These are phyloP conservation scores for Drosophila navojoa DNA, from an alignment of 1,140 invertebrate species.

Conservation along the genomic window DNA sequence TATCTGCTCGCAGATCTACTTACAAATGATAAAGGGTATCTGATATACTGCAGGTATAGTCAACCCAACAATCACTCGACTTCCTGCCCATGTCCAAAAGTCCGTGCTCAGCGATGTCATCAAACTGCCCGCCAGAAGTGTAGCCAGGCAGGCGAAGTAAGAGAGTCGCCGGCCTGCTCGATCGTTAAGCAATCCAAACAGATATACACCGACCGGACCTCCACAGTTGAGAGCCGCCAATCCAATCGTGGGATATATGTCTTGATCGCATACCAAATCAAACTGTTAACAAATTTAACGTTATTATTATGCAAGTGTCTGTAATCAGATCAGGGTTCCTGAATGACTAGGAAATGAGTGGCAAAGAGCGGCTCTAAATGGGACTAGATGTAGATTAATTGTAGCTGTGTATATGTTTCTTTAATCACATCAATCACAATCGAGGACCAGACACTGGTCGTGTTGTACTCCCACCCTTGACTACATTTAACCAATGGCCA, in stretches of 20 bases:
- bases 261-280: constrained; percentile 92
- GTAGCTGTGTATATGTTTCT: not conserved
- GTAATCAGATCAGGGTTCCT: constrained; percentile 59
- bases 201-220: constrained; percentile 93
- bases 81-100: constrained; percentile 92
- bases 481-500: constrained; percentile 88
- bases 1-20: constrained; percentile 81
- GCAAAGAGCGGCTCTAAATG: constrained; percentile 57
- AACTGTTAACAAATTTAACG: constrained; percentile 86
- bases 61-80: constrained; percentile 91
- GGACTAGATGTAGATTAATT: constrained; percentile 2
- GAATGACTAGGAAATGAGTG: constrained; percentile 39
- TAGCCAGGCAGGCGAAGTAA: constrained; percentile 92
- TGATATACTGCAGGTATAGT: constrained; percentile 97
- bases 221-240: constrained; percentile 92
- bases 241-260: constrained; percentile 93
- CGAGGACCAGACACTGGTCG: constrained; percentile 88
- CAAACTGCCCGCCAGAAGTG: constrained; percentile 90
- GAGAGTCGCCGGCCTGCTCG: constrained; percentile 91
- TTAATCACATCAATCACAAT: constrained; percentile 91
- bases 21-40: constrained; percentile 97
- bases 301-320: not conserved
- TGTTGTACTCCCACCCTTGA: constrained; percentile 93
- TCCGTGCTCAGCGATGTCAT: constrained; percentile 89
- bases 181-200: constrained; percentile 93